A percentile compares a stretch with the other conserved stretches of the same genome.
Evolutionary conservation across 2,113 vertebrate species (phyloP).

Genomic region (Mustelus asterias): DNA sequence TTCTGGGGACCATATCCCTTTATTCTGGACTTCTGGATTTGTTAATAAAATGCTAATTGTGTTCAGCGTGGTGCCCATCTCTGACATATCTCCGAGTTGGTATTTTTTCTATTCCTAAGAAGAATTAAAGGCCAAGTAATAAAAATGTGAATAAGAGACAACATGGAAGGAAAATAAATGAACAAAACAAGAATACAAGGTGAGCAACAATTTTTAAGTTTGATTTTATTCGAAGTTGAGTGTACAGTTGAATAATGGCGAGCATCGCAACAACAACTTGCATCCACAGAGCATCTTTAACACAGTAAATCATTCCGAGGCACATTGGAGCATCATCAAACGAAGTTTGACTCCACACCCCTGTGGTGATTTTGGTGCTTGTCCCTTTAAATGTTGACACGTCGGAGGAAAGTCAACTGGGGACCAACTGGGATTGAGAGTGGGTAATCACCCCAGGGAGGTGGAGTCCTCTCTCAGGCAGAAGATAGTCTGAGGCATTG

Average conservation of each 20-base stretch:
- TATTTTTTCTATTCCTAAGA: not conserved
- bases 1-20: no score
- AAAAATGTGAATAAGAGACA: not conserved
- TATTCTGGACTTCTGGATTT: not conserved
- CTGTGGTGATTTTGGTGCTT: not conserved
- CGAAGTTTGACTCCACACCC: not conserved
- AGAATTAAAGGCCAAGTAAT: not conserved
- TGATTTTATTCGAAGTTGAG: not conserved
- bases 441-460: no score
- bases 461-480: no score
- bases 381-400: no score
- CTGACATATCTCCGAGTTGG: not conserved
- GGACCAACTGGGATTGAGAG: no score
- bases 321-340: not conserved
- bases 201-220: not conserved
- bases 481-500: no score
- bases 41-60: not conserved
- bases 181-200: not conserved
- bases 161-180: not conserved
- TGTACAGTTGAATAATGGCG: not conserved
- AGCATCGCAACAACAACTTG: not conserved
- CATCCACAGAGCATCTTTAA: not conserved
- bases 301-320: not conserved
- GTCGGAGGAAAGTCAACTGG: no score
- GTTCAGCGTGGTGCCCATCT: not conserved